Percentiles rank a stretch among this genome's conserved stretches.
phyloP scores from a whole-genome alignment of 1,140 invertebrate genomes.

The Gonioctena quinquepunctata region DNA sequence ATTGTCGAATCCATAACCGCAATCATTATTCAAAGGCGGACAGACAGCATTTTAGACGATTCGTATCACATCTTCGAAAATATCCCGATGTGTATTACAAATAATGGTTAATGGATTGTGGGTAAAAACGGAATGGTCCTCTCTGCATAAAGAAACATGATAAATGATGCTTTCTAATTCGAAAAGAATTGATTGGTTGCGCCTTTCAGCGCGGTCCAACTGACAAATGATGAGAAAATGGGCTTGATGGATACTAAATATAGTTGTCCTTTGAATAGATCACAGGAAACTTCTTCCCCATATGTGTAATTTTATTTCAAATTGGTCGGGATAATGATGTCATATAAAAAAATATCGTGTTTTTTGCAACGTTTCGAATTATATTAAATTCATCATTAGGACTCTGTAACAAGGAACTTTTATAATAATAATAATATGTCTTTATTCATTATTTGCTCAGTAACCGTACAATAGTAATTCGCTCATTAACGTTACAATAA shows the following conservation, averaged over 20 bases:
- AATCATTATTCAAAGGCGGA: background rate
- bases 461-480: too few species aligned
- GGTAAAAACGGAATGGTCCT: background rate
- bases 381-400: too few species aligned
- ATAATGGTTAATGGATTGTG: background rate
- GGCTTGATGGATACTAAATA: conserved; percentile 2
- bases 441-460: too few species aligned
- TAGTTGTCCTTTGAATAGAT: conserved; percentile 1
- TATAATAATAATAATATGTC: too few species aligned
- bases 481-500: too few species aligned
- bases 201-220: background rate
- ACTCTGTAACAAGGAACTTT: too few species aligned
- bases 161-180: conserved; percentile 16
- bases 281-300: too few species aligned
- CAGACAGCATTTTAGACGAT: background rate
- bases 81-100: background rate
- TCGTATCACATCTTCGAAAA: background rate
- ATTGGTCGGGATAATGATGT: too few species aligned
- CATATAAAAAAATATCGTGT: too few species aligned
- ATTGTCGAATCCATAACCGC: too few species aligned
- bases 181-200: conserved; percentile 9
- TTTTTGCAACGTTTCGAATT: too few species aligned
- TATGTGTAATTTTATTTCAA: too few species aligned
- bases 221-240: conserved; percentile 13
- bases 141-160: background rate